These are phyloP conservation scores for Protomyctophum bolini DNA, from an alignment of 2,113 vertebrate species.

Conservation along the genomic window DNA sequence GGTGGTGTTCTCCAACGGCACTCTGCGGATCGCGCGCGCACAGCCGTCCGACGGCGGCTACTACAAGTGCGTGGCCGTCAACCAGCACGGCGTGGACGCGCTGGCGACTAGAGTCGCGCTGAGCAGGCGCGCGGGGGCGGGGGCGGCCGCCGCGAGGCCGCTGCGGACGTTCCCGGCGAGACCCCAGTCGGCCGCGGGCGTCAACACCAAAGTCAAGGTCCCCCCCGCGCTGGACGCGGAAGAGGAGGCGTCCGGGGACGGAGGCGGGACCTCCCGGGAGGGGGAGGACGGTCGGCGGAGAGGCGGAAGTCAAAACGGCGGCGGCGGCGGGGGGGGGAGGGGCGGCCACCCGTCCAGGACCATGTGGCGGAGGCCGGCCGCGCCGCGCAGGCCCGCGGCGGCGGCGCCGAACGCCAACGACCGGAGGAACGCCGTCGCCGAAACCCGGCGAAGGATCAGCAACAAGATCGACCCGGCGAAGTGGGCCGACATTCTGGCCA, in stretches of 20 bases:
- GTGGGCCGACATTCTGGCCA: slow-evolving; percentile 91
- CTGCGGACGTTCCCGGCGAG: slow-evolving; percentile 71
- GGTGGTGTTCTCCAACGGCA: slow-evolving; percentile 77
- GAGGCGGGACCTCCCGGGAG: slow-evolving; percentile 5
- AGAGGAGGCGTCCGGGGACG: slow-evolving; percentile 83
- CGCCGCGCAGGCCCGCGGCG: slow-evolving; percentile 46
- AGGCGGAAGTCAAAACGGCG: slow-evolving; percentile 31
- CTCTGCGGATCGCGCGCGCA: slow-evolving; percentile 77
- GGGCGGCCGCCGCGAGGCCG: slow-evolving; percentile 26
- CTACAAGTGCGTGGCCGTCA: slow-evolving; percentile 89
- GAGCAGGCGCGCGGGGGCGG: slow-evolving; percentile 58
- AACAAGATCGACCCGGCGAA: slow-evolving; percentile 87
- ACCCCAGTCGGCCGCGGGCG: slow-evolving; percentile 76
- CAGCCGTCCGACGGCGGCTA: slow-evolving; percentile 80
- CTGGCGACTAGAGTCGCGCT: slow-evolving; percentile 77
- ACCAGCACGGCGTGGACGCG: slow-evolving; percentile 83
- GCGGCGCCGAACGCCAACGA: slow-evolving; percentile 66
- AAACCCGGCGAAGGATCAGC: slow-evolving; percentile 81
- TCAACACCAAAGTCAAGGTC: slow-evolving; percentile 67
- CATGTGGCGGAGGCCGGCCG: slow-evolving; percentile 52
- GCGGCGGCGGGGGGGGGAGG: slow-evolving; percentile 24
- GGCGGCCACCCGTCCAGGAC: slow-evolving; percentile 61
- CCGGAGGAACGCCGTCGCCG: slow-evolving; percentile 70
- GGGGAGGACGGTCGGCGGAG: slow-evolving; percentile 29
- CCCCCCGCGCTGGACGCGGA: slow-evolving; percentile 56